These are phyloP conservation scores for Stenurella melanura DNA, from an alignment of 2,888 invertebrate species.

Conservation along the genomic window DNA sequence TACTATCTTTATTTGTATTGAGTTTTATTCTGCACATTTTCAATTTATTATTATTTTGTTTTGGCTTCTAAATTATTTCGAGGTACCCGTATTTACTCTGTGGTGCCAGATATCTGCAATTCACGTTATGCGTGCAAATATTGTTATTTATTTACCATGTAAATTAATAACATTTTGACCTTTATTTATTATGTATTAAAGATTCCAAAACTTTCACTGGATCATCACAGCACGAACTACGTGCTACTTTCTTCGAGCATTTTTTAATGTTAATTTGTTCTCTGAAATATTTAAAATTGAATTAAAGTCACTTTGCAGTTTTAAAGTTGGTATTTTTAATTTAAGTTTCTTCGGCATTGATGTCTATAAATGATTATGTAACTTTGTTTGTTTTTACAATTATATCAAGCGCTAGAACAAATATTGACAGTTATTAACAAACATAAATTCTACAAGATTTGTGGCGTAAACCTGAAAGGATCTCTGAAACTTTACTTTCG, in stretches of 20 bases:
- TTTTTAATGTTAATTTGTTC: conserved; percentile 23
- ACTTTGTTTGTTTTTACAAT: conserved; percentile 5
- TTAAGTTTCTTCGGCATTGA: not conserved
- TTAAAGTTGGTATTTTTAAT: not conserved
- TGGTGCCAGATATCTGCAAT: not conserved
- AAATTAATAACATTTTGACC: conserved; percentile 45
- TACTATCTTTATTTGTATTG: not conserved
- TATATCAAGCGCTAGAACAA: not conserved
- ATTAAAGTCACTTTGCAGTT: not conserved
- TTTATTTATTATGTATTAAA: conserved; percentile 43
- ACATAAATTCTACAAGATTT: not conserved
- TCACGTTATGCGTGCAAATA: conserved; percentile 8
- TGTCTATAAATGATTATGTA: not conserved
- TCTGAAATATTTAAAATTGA: not conserved
- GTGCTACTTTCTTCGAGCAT: conserved; percentile 41
- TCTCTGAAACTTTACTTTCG: not conserved
- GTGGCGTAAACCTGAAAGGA: not conserved
- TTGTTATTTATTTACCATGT: conserved; percentile 32
- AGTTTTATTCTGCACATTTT: not conserved
- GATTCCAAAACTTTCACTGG: conserved; percentile 46
- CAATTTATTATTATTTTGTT: not conserved
- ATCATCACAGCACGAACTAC: conserved; percentile 37
- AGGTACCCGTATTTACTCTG: not conserved
- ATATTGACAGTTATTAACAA: not conserved
- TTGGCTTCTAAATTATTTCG: not conserved